Evolutionary conservation across 1,140 invertebrate genomes (phyloP).

Genomic region (Drusus annulatus): DNA sequence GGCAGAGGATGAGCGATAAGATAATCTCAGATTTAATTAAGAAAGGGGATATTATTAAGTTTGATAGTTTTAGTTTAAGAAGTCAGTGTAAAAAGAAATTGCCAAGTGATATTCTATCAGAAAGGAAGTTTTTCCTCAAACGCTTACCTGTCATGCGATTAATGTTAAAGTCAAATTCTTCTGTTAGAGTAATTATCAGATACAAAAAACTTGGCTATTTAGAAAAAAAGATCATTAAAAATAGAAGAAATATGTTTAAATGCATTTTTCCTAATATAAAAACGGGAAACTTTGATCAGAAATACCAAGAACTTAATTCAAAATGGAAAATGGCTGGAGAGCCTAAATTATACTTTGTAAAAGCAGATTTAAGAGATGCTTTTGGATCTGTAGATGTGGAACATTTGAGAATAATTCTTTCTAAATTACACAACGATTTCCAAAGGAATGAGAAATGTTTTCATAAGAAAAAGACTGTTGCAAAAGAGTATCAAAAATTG

Average conservation of each 20-base stretch:
- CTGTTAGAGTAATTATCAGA: constrained; percentile 65
- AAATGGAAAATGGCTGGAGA: constrained; percentile 63
- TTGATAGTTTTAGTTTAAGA: constrained; percentile 60
- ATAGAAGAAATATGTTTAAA: constrained; percentile 50
- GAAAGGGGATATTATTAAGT: constrained; percentile 62
- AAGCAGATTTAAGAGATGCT: constrained; percentile 68
- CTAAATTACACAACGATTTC: constrained; percentile 61
- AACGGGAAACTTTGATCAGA: constrained; percentile 34
- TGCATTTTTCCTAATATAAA: constrained; percentile 35
- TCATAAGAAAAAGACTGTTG: constrained; percentile 62
- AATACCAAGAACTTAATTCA: constrained; percentile 61
- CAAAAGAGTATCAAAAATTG: constrained; percentile 64
- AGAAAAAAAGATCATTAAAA: constrained; percentile 50
- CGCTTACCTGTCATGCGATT: constrained; percentile 66
- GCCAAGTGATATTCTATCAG: constrained; percentile 57
- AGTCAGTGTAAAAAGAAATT: constrained; percentile 61
- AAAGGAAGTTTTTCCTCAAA: constrained; percentile 62
- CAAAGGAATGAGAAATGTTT: constrained; percentile 62
- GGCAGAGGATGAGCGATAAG: constrained; percentile 68
- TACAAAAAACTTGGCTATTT: constrained; percentile 63
- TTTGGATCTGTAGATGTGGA: constrained; percentile 67
- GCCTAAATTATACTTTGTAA: constrained; percentile 69
- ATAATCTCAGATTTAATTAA: constrained; percentile 62
- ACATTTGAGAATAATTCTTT: constrained; percentile 63
- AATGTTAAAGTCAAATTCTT: constrained; percentile 65